Conservation (phyloP, 2,113 vertebrate genomes). For the Stictonetta naevosa region DNA sequence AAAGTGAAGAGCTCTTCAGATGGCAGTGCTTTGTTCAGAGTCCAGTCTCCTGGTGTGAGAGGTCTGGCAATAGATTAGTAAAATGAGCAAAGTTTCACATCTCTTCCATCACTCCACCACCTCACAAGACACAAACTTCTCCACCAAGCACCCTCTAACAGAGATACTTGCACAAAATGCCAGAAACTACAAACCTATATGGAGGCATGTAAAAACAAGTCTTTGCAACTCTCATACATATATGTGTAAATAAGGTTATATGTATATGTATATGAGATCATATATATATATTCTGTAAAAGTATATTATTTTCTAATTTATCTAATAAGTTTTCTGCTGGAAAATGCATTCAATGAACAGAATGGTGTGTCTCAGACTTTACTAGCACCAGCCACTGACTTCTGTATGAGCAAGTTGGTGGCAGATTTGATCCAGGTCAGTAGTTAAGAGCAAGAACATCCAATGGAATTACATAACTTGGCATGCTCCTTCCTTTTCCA, state of each 20-base stretch:
- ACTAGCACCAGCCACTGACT: neutral
- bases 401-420: neutral
- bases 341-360: neutral
- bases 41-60: fast-evolving
- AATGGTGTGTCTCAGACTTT: neutral
- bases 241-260: neutral
- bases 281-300: neutral
- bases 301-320: neutral
- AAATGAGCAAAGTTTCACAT: neutral
- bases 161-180: neutral
- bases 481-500: conserved; percentile 6
- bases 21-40: fast-evolving
- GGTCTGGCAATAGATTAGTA: neutral
- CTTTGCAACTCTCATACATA: neutral
- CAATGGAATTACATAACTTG: conserved; percentile 39
- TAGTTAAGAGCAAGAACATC: conserved; percentile 11
- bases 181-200: neutral
- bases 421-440: conserved; percentile 58
- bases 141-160: neutral
- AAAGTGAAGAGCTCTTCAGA: neutral
- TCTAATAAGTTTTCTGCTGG: neutral
- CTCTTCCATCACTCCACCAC: neutral
- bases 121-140: conserved; percentile 20
- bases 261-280: neutral
- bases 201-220: neutral